Percentiles rank a stretch among this genome's conserved stretches.
phyloP scores from a whole-genome alignment of 2,797 vertebrate species.

The Lophius americanus region DNA sequence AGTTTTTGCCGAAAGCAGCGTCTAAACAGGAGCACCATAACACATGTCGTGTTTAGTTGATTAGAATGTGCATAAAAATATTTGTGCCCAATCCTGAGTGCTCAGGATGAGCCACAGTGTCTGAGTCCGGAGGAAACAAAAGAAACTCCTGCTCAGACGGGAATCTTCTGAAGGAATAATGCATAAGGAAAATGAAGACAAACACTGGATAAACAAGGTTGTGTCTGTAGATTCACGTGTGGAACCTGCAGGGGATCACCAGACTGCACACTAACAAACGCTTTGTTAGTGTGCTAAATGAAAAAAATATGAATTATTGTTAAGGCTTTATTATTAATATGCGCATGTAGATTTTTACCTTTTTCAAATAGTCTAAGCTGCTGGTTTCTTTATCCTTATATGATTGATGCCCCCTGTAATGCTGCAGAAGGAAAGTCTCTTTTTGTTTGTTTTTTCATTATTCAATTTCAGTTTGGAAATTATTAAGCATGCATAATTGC shows the following conservation, averaged over 20 bases:
- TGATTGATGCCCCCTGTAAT: too few relatives aligned
- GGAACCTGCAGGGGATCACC: conserved; percentile 22
- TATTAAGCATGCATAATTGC: too few relatives aligned
- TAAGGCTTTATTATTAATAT: too few relatives aligned
- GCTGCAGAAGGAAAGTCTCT: too few relatives aligned
- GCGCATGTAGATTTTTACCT: too few relatives aligned
- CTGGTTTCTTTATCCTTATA: too few relatives aligned
- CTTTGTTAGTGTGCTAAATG: too few relatives aligned
- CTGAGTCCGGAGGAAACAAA: conserved; percentile 22
- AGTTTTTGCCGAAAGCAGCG: conserved; percentile 20
- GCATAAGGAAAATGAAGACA: conserved; percentile 24
- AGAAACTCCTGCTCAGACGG: conserved; percentile 11
- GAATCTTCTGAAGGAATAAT: conserved; percentile 31
- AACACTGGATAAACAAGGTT: conserved; percentile 19
- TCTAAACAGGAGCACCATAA: conserved; percentile 8
- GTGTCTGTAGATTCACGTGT: conserved; percentile 16
- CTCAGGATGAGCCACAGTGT: conserved; percentile 23
- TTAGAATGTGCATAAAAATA: conserved; percentile 40
- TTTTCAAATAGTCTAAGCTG: too few relatives aligned
- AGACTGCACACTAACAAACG: neutral
- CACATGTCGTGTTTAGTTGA: conserved; percentile 14
- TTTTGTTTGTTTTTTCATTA: too few relatives aligned
- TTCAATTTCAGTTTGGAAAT: too few relatives aligned
- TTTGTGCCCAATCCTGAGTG: neutral
- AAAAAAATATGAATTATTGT: too few relatives aligned